Conservation (phyloP, 2,888 invertebrate species). For the Phasia obesa region DNA sequence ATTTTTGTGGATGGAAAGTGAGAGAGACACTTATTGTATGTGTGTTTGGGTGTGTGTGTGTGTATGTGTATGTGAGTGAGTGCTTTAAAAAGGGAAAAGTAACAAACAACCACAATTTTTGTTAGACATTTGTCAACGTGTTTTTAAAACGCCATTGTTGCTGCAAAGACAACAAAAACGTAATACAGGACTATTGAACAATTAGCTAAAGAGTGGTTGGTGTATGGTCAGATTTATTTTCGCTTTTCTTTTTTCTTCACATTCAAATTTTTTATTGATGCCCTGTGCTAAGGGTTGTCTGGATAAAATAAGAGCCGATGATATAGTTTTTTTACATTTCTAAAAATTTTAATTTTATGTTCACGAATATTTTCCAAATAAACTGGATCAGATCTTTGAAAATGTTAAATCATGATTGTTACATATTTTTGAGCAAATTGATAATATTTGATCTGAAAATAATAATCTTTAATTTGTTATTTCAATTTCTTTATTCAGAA, state of each 20-base stretch:
- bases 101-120: constrained; percentile 69
- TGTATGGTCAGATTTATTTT: constrained; percentile 56
- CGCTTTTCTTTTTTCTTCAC: background rate
- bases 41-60: background rate
- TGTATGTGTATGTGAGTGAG: background rate
- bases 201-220: constrained; percentile 53
- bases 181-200: constrained; percentile 46
- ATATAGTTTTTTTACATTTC: background rate
- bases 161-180: constrained; percentile 21
- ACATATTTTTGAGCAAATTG: no score
- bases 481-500: no score
- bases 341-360: background rate
- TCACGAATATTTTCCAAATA: constrained; percentile 14
- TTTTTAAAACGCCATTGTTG: constrained; percentile 71
- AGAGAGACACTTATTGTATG: constrained; percentile 26
- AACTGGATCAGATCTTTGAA: constrained; percentile 8
- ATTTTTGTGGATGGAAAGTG: constrained; percentile 54
- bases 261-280: constrained; percentile 38
- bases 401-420: background rate
- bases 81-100: constrained; percentile 25
- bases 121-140: constrained; percentile 47
- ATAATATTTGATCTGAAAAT: no score
- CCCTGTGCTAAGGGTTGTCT: constrained; percentile 32
- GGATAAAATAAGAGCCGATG: constrained; percentile 35
- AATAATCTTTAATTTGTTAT: no score